These are phyloP conservation scores for Leptinotarsa haldemani DNA, from an alignment of 2,888 invertebrate species.

Conservation along the genomic window DNA sequence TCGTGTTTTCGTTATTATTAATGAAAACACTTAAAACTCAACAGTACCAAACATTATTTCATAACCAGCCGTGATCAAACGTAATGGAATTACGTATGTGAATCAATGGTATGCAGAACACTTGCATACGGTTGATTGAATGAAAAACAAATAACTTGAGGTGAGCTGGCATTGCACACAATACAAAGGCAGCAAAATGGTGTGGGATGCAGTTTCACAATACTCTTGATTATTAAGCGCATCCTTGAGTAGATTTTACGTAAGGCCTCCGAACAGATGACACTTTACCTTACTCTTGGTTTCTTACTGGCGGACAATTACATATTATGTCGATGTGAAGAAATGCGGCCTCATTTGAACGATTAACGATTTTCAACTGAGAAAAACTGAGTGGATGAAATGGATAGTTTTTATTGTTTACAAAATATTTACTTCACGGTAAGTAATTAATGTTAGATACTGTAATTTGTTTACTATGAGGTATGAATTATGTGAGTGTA, in stretches of 20 bases:
- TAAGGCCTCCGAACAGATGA: conserved; percentile 40
- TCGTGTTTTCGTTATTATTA: no score
- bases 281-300: conserved; percentile 27
- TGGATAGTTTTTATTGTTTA: no score
- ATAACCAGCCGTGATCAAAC: background rate
- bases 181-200: background rate
- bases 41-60: background rate
- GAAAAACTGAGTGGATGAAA: background rate
- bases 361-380: background rate
- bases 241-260: conserved; percentile 42
- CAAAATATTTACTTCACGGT: background rate
- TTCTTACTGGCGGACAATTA: conserved; percentile 10
- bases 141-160: conserved; percentile 9
- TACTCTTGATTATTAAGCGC: conserved; percentile 20
- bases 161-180: conserved; percentile 7
- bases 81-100: conserved; percentile 5
- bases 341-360: background rate
- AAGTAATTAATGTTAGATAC: no score
- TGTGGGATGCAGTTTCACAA: conserved; percentile 14
- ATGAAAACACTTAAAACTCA: no score
- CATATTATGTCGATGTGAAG: background rate
- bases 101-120: conserved; percentile 7
- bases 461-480: no score
- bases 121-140: background rate
- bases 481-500: no score